Evolutionary conservation across 2,797 vertebrate genomes (phyloP).

Genomic region (Sardinella longiceps): DNA sequence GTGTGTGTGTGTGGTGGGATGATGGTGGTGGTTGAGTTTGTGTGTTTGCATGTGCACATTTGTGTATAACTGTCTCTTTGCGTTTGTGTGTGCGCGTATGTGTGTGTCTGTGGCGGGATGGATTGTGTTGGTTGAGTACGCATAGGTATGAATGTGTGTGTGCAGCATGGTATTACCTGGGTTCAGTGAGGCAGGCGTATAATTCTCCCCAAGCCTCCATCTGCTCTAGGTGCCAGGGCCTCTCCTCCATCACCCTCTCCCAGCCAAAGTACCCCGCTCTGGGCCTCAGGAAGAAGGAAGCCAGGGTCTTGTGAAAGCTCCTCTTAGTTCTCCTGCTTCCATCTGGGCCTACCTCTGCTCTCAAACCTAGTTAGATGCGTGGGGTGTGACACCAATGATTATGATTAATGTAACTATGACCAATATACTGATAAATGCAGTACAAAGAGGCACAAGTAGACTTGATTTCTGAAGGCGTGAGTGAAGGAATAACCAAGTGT

Average conservation of each 20-base stretch:
- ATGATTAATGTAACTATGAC: too few species aligned
- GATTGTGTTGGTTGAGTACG: background rate
- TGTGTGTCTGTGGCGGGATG: background rate
- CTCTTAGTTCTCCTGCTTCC: conserved; percentile 45
- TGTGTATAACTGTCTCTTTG: background rate
- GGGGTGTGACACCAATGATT: background rate
- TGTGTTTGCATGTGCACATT: too few species aligned
- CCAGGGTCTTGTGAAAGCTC: conserved; percentile 50
- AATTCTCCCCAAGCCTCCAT: conserved; percentile 46
- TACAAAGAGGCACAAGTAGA: too few species aligned
- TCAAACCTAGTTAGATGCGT: background rate
- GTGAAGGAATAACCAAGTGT: background rate
- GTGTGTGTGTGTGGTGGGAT: background rate
- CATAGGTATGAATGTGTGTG: background rate
- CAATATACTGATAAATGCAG: too few species aligned
- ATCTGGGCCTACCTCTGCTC: background rate
- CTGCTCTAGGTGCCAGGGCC: conserved; percentile 62
- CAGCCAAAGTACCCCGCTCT: conserved; percentile 39
- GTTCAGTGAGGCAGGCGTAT: conserved; percentile 53
- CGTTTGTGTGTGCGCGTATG: background rate
- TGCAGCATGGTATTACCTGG: conserved; percentile 50
- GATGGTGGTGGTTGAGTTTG: background rate
- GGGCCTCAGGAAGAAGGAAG: conserved; percentile 56
- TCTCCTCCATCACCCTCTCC: conserved; percentile 54
- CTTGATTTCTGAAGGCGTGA: too few species aligned